Base-by-base conservation (phyloP, 2,888 invertebrate genomes). In the Idaea biselata region DNA sequence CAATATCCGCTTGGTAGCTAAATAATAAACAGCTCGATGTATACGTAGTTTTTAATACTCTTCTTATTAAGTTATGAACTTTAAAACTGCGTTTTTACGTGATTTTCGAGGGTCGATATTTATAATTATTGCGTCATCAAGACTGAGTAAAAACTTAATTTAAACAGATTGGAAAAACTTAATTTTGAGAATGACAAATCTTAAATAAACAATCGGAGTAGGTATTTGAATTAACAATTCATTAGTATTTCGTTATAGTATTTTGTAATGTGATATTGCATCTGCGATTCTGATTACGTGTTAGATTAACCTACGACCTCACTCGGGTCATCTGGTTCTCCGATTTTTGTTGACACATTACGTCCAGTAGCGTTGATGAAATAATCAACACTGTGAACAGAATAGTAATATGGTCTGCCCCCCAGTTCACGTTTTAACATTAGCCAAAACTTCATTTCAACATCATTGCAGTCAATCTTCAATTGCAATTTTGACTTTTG, bases 271-370 rank as follows among this genome's bases (percentile, higher is more conserved):
- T 18, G 32, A 44, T 60, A 63, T 60, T 58, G 55, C 59, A 18
- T 58, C 64, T 64, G 58, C 64, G 55, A 60, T 63, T 56, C 18
- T 18, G 56, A 61, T 67, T 67, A 67, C 67, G 67, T 65, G 61
- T 62, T 61, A 31, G 65, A 64, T 63, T 67, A 64, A 67, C 64
- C 67, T 67, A 65, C 67, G 67, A 67, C 67, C 67, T 60, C 63
- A 62, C 63, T 59, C 59, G 60, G 63, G 60, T 61, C 63, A 67
- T 58, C 65, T 63, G 61, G 61, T 58, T 60, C 60, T 60, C 63
- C 58, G 61, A 65, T 63, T 58, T 56, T 59, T 60, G 63, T 65
- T 67, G 64, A 64, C 67, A 63, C 64, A 67, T 56, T 56, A 17
- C 18, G 55, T 17, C 55, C 55, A 44, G 44, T 44, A 44, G 44